Evolutionary conservation across 1,140 invertebrate species (phyloP).

Genomic region (Callitettix versicolor): DNA sequence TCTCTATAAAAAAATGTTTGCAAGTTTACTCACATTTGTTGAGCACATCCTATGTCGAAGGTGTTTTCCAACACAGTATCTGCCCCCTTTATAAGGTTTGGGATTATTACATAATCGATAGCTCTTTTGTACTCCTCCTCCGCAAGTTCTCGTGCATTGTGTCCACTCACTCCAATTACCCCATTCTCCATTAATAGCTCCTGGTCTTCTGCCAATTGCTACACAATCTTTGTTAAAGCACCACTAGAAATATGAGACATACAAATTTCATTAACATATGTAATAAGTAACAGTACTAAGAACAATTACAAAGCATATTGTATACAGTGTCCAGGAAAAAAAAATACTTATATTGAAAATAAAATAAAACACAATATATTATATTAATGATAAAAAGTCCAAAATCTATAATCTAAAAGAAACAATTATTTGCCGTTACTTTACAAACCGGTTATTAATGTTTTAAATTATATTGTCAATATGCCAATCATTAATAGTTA

Average conservation of each 20-base stretch:
- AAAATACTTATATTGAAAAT: too few species aligned
- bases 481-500: too few species aligned
- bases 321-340: not conserved
- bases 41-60: slow-evolving; percentile 62
- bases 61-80: slow-evolving; percentile 68
- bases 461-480: too few species aligned
- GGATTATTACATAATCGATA: slow-evolving; percentile 69
- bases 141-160: slow-evolving; percentile 70
- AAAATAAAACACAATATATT: too few species aligned
- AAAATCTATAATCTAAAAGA: too few species aligned
- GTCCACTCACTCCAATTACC: slow-evolving; percentile 45
- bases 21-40: too few species aligned
- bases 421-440: too few species aligned
- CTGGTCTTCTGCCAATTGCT: slow-evolving; percentile 45
- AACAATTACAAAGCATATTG: not conserved
- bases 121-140: slow-evolving; percentile 72
- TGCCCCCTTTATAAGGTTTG: slow-evolving; percentile 51
- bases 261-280: not conserved
- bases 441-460: too few species aligned
- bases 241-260: slow-evolving; percentile 40
- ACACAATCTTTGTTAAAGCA: slow-evolving; percentile 51
- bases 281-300: not conserved
- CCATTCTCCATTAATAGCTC: slow-evolving; percentile 55
- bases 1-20: slow-evolving; percentile 44
- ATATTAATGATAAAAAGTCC: too few species aligned